Evolutionary conservation across 2,888 invertebrate genomes (phyloP), one percentile per base, ranked within the genome.

Genomic region (Sinhomidia bicolor): DNA sequence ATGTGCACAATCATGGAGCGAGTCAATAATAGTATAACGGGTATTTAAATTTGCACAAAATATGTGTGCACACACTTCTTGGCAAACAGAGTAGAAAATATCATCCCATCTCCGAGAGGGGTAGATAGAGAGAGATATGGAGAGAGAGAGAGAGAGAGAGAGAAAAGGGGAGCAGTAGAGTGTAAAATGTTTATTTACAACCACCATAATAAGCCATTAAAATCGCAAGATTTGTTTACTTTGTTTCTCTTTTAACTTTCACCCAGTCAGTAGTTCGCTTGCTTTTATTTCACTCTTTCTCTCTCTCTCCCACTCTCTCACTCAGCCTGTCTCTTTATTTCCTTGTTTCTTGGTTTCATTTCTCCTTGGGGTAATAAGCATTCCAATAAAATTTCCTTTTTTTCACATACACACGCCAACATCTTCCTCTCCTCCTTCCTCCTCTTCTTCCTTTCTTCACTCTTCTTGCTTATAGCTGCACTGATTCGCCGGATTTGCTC

Each of bases 361-460:
- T 47, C 74, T 74, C 74, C 74, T 74, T 74, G 12, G 74, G 74
- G 74, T 74, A 74, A 74, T 74, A 74, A 74, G 74, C 44, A 44
- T 47, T 44, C 74, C 20, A 74, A 47, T 47, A 74, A 74, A 74
- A 26, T 74, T 74, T 23, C 65, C 65, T 17, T 65, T 65, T 65
- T 74, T 47, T 47, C 44, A 4, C 17, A 44, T 23, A 44, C 10
- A 74, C 74, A 74, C 23, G 74, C 2, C 23, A 20, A 17, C 44
- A 44, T 44, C 10, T 62, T 10, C 29, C 29, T 1, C 14, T 29
- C 4, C 57, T 57, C 17, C 7, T 57, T 17, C 57, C 57, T 57
- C 47, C 14, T 9, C 10, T 10, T 47, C 9, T 14, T 10, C 47
- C 47, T 47, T 2, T 1, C 47, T 47, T 10, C 47, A 47, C 3